Percentiles rank a stretch among this genome's conserved stretches.
Conservation (phyloP, 2,113 vertebrate species). For the Caranx ignobilis region DNA sequence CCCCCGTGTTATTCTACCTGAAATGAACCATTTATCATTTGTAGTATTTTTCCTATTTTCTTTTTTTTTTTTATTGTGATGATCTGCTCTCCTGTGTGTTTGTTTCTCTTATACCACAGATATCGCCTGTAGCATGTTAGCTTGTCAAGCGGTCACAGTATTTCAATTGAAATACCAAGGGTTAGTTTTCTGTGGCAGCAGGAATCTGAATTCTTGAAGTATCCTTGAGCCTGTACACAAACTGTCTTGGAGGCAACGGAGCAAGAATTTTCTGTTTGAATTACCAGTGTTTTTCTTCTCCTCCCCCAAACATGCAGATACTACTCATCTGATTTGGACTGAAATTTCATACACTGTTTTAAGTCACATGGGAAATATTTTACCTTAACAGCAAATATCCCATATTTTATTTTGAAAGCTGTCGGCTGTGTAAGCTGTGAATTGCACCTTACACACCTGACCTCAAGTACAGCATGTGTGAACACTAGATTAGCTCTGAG, state of each 20-base stretch:
- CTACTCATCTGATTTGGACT: not conserved
- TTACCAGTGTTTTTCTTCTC: not conserved
- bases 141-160: not conserved
- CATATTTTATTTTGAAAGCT: constrained; percentile 3
- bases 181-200: not conserved
- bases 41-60: not conserved
- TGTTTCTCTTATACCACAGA: constrained; percentile 18
- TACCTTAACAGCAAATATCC: not conserved
- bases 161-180: not conserved
- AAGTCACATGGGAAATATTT: not conserved
- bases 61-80: not conserved
- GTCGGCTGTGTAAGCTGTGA: not conserved
- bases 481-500: constrained; percentile 31
- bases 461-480: constrained; percentile 6
- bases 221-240: constrained; percentile 1
- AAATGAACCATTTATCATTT: not conserved
- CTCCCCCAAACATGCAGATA: constrained; percentile 1
- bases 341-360: not conserved
- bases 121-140: constrained; percentile 3
- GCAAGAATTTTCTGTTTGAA: constrained; percentile 8
- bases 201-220: not conserved
- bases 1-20: constrained; percentile 1
- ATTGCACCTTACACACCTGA: constrained; percentile 29
- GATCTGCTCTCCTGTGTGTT: not conserved
- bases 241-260: not conserved